These are phyloP conservation scores for Hippolais icterina DNA, from an alignment of 2,113 vertebrate genomes.

Conservation along the genomic window DNA sequence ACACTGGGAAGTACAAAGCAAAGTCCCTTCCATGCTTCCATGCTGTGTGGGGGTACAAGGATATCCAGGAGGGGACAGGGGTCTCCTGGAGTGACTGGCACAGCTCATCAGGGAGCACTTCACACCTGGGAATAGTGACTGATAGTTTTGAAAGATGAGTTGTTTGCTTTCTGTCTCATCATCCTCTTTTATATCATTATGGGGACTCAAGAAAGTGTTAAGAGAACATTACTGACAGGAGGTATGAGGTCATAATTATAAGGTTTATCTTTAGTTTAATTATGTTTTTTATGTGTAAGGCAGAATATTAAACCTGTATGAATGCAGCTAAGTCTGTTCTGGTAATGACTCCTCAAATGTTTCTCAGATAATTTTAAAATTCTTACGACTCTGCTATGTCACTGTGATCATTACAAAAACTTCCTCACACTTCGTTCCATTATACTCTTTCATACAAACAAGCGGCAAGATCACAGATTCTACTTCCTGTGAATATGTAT, in stretches of 20 bases:
- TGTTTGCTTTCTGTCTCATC: neutral
- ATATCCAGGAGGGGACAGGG: neutral
- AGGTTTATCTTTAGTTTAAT: slow-evolving; percentile 31
- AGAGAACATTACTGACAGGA: neutral
- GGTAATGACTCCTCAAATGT: slow-evolving; percentile 14
- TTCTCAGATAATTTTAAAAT: slow-evolving; percentile 30
- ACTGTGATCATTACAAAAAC: neutral
- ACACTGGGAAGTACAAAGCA: neutral
- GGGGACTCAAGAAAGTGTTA: neutral
- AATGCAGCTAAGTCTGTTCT: slow-evolving; percentile 17
- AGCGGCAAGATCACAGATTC: slow-evolving; percentile 25
- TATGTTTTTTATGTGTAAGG: neutral
- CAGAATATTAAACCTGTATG: slow-evolving; percentile 13
- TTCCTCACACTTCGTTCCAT: slow-evolving; percentile 8
- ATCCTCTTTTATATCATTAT: neutral
- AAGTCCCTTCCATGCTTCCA: neutral
- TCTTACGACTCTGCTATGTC: neutral
- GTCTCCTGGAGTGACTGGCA: neutral
- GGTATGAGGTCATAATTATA: slow-evolving; percentile 40
- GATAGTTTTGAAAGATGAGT: neutral
- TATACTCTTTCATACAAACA: slow-evolving; percentile 10
- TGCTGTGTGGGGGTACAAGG: neutral
- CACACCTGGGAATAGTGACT: neutral
- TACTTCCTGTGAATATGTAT: slow-evolving; percentile 28
- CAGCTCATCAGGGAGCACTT: neutral